Percentiles rank a stretch among this genome's conserved stretches.
These are phyloP conservation scores for Neotoma lepida DNA, from an alignment of 2,113 vertebrate genomes.

Conservation along the genomic window DNA sequence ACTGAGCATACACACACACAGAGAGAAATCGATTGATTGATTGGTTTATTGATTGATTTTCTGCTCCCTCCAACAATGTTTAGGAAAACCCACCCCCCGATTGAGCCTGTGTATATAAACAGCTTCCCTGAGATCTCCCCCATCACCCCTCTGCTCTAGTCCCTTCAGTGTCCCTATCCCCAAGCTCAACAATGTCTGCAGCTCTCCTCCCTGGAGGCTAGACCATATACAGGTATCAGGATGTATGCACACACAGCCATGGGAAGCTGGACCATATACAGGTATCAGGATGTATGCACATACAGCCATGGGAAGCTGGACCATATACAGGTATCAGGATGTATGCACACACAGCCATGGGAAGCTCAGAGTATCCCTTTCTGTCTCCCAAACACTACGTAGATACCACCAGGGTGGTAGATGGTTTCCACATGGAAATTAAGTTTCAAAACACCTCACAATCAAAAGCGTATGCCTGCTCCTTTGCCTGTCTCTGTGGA, in stretches of 20 bases:
- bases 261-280: accelerated
- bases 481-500: background rate
- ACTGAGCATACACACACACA: background rate
- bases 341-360: accelerated
- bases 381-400: background rate
- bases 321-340: accelerated
- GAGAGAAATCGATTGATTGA: background rate
- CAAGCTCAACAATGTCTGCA: background rate
- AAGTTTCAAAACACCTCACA: background rate
- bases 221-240: accelerated
- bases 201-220: background rate
- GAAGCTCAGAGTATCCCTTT: background rate
- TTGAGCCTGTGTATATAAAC: background rate
- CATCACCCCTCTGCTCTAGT: background rate
- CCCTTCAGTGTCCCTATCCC: accelerated
- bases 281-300: background rate
- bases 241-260: background rate
- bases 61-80: background rate
- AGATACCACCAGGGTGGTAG: background rate
- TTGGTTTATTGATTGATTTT: background rate
- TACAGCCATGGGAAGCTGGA: background rate
- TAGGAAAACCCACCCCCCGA: accelerated
- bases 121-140: background rate
- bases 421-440: background rate
- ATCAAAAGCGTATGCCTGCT: background rate